Percentiles rank a stretch among this genome's conserved stretches.
Conservation (phyloP, 2,797 vertebrate species). For the Alexandromys oeconomus region DNA sequence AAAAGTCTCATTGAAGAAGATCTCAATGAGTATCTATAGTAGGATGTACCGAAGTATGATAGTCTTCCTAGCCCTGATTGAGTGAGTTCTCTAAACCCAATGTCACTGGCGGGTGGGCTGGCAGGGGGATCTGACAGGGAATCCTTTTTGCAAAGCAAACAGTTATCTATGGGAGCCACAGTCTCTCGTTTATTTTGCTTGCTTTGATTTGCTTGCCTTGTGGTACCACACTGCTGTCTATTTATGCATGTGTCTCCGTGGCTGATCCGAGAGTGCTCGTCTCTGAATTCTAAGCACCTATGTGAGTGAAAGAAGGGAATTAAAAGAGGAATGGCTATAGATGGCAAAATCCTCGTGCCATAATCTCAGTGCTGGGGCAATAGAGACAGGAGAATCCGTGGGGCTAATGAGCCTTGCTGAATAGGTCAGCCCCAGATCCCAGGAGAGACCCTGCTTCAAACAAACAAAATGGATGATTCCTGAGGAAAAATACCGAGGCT, state of each 20-base stretch:
- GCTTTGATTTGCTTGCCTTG: neutral
- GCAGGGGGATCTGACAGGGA: neutral
- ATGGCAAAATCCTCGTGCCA: too few relatives aligned
- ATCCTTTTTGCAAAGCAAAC: constrained; percentile 54
- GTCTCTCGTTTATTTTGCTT: neutral
- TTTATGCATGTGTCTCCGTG: neutral
- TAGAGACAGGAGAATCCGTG: neutral
- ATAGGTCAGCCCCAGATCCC: neutral
- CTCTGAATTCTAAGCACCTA: neutral
- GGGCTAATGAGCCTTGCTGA: neutral
- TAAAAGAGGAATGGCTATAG: neutral
- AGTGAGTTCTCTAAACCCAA: neutral
- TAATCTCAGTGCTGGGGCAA: neutral
- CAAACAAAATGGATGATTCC: neutral
- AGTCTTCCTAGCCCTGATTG: neutral
- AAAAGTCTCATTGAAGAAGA: neutral
- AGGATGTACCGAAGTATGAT: neutral
- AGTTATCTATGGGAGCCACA: neutral
- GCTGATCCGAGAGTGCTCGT: neutral
- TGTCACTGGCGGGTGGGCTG: neutral
- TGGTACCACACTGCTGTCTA: neutral
- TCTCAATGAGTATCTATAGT: too few relatives aligned
- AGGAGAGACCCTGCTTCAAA: neutral
- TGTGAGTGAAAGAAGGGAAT: neutral
- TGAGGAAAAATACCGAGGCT: neutral